These are phyloP conservation scores for Bombus haemorrhoidalis DNA, from an alignment of 1,140 invertebrate genomes.

Conservation along the genomic window DNA sequence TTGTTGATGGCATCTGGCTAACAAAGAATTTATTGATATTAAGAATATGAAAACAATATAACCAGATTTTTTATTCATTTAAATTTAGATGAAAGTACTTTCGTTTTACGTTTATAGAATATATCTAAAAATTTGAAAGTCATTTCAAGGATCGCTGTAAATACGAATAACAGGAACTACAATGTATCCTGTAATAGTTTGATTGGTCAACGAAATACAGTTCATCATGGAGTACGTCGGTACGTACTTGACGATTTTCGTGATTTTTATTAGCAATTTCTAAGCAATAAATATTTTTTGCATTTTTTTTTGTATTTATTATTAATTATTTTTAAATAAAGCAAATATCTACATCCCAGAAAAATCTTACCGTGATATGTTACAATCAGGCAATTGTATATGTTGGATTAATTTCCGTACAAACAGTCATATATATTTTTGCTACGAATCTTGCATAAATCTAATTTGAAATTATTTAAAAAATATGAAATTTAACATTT, in stretches of 20 bases:
- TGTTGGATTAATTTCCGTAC: slow-evolving; percentile 48
- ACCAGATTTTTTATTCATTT: too few relatives aligned
- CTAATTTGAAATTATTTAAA: slow-evolving; percentile 1
- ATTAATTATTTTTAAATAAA: slow-evolving; percentile 8
- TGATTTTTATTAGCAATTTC: slow-evolving; percentile 45
- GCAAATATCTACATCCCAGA: background rate
- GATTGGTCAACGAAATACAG: slow-evolving; percentile 60
- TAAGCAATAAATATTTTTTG: slow-evolving; percentile 18
- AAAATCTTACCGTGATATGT: background rate
- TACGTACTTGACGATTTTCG: slow-evolving; percentile 66
- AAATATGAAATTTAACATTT: background rate
- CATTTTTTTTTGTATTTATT: background rate
- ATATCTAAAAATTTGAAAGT: slow-evolving; percentile 66
- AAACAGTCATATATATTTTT: slow-evolving; percentile 38
- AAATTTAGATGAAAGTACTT: background rate
- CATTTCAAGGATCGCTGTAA: slow-evolving; percentile 46
- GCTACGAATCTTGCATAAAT: slow-evolving; percentile 3
- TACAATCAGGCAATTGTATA: slow-evolving; percentile 33
- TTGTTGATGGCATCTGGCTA: too few relatives aligned
- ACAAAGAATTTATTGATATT: background rate
- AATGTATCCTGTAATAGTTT: slow-evolving; percentile 57
- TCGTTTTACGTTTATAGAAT: slow-evolving; percentile 7
- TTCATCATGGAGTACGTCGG: slow-evolving; percentile 76
- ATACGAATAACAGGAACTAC: slow-evolving; percentile 45
- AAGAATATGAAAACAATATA: background rate